phyloP scores from a whole-genome alignment of 2,888 invertebrate species.

The Corbicula japonica region DNA sequence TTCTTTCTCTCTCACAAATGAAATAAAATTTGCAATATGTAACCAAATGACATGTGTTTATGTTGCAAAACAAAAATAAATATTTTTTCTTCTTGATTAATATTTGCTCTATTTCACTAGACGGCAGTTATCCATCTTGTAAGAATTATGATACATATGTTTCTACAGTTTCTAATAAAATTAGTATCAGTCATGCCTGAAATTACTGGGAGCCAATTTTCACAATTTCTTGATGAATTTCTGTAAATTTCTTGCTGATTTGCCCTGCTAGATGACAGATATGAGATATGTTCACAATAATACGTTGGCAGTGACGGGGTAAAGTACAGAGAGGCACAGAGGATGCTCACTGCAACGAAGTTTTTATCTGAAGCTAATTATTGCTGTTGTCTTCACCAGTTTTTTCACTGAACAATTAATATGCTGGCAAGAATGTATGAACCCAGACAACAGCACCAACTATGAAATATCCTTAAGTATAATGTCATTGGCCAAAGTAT shows the following conservation, averaged over 20 bases:
- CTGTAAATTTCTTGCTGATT: slow-evolving; percentile 55
- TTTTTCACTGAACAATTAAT: too few species aligned
- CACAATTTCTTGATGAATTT: slow-evolving; percentile 63
- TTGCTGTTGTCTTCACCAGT: too few species aligned
- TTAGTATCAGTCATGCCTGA: slow-evolving; percentile 64
- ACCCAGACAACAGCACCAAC: too few species aligned
- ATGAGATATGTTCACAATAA: slow-evolving; percentile 48
- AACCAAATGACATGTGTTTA: too few species aligned
- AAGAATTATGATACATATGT: slow-evolving; percentile 49
- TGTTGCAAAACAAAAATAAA: slow-evolving; percentile 29
- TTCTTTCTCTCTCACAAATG: too few species aligned
- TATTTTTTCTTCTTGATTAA: slow-evolving; percentile 35
- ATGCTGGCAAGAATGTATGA: too few species aligned
- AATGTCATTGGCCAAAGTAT: too few species aligned
- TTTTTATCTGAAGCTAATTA: too few species aligned
- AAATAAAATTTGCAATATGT: too few species aligned
- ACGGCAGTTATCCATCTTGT: slow-evolving; percentile 21
- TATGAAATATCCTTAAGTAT: too few species aligned
- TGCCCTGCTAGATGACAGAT: slow-evolving; percentile 50
- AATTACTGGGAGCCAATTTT: slow-evolving; percentile 66
- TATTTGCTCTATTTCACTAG: slow-evolving; percentile 22
- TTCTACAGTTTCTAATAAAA: slow-evolving; percentile 56
- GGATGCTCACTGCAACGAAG: too few species aligned
- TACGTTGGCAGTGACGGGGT: slow-evolving; percentile 37
- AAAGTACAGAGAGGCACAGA: too few species aligned